phyloP scores from a whole-genome alignment of 2,888 invertebrate species.

The Chrysotoxum bicinctum region DNA sequence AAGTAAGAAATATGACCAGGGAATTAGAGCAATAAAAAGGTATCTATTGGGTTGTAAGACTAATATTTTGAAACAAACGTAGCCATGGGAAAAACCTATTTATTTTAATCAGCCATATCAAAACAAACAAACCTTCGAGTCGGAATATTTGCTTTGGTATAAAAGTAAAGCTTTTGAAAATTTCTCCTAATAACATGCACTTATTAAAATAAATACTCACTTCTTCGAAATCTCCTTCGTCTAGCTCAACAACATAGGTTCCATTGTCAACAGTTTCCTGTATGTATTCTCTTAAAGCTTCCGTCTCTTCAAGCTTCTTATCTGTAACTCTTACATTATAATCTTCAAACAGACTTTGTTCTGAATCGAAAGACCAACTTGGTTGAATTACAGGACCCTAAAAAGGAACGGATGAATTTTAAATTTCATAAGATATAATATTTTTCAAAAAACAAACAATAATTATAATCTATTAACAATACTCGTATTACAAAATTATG shows the following conservation, averaged over 20 bases:
- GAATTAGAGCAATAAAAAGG: too few species aligned
- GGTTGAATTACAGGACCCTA: constrained; percentile 60
- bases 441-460: neutral
- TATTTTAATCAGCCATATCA: too few species aligned
- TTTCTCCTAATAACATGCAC: neutral
- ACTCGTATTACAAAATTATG: too few species aligned
- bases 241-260: constrained; percentile 74
- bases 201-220: constrained; percentile 62
- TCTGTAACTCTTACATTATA: constrained; percentile 74
- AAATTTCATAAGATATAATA: too few species aligned
- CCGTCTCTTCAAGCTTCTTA: constrained; percentile 75
- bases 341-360: constrained; percentile 40
- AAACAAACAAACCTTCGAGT: too few species aligned
- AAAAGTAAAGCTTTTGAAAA: neutral
- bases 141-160: too few species aligned
- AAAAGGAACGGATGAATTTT: too few species aligned
- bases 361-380: constrained; percentile 21
- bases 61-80: too few species aligned
- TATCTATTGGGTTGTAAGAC: too few species aligned
- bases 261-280: constrained; percentile 76
- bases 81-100: too few species aligned
- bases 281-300: constrained; percentile 74
- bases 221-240: constrained; percentile 63
- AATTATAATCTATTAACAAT: too few species aligned
- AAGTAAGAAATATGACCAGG: too few species aligned